Base-by-base conservation (phyloP, 2,797 vertebrate species). In the Acrossocheilus fasciatus region DNA sequence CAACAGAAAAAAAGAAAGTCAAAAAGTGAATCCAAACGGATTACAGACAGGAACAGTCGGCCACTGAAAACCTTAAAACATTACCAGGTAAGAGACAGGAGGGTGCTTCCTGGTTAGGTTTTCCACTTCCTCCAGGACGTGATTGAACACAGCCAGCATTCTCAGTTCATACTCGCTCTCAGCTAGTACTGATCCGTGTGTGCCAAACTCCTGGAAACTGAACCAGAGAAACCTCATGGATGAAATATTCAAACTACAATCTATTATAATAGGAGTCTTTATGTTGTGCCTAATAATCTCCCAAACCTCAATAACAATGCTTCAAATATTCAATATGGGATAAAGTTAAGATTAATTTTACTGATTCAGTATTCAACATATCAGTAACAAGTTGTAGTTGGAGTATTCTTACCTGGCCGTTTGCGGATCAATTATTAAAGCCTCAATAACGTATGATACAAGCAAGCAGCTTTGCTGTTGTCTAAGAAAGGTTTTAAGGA, bases 381-480 rank as follows among this genome's bases (percentile, higher is more conserved):
- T 62, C 23, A 59, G 20, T 3, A 59, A n/a, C 23, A n/a, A 59
- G 20, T 10, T 59, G 54, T n/a, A n/a, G n/a, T n/a, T n/a, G n/a
- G 2, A 36, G 4, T 30, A 59, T 12, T 84, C 92, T 93, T 93
- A 99, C 98, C 96, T 98, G 92, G 95, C 96, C 45, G 97, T 96
- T 83, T 99, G 98, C 34, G 97, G 97, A 92, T 99, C 98, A 91
- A 99, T 94, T 91, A 99, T 98, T 88, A 99, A 95, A 69, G 98
- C 97, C 93, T 99, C 98, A 77, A 99, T 96, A 1, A 98, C 96
- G 47, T 99, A 97, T 1, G 98, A 97, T 90, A 99, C 97, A 3
- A 99, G 94, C 88, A 99, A 91, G 91, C 98, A 99, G 93, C 98
- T 98, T 94, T 99, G 98, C 90, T 99, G 98, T 90, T 99, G 98